Evolutionary conservation across 2,888 invertebrate genomes (phyloP), one percentile per base, ranked within the genome.

Genomic region (Chaetoderma sp.): DNA sequence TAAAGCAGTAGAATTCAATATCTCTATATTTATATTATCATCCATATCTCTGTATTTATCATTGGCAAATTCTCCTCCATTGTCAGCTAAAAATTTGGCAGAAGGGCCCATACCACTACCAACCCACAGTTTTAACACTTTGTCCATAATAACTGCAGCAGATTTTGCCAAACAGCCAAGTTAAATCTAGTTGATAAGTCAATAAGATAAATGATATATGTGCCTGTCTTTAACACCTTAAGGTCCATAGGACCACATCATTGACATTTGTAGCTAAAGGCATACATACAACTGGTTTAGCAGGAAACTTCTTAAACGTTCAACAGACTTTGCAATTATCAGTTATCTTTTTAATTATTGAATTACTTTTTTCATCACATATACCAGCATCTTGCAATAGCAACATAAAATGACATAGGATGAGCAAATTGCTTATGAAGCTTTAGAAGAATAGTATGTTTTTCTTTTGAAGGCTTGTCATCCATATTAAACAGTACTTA

Each of bases 11-110:
- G 62, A 27, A 1, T 16, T 57, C 10, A 8, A 36, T 4, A 57
- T 44, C 23, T 44, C 62, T 42, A 56, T 42, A 30, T 62, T 62
- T 1, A 62, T 23, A 54, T 44, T 56, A 27, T 58, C 55, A 13
- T 27, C 55, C 44, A 62, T 58, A 23, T 54, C 45, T 42, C 56
- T 57, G n/a, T 42, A 33, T 52, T 27, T 28, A 13, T 57, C 42
- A 30, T 55, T 27, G 16, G 50, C 55, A 58, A 62, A 62, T 57
- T 62, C 62, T n/a, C 62, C 45, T 4, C 62, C 62, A 36, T 62
- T 62, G 32, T 62, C 62, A 42, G 28, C 44, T n/a, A 62, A 27
- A 54, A 61, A 56, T 16, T 23, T 32, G n/a, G 39, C 56, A 5
- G 62, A 55, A 27, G 42, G 16, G 21, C 62, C 55, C 8, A 55